Evolutionary conservation across 2,113 vertebrate species (phyloP).

Genomic region (Eira barbara): DNA sequence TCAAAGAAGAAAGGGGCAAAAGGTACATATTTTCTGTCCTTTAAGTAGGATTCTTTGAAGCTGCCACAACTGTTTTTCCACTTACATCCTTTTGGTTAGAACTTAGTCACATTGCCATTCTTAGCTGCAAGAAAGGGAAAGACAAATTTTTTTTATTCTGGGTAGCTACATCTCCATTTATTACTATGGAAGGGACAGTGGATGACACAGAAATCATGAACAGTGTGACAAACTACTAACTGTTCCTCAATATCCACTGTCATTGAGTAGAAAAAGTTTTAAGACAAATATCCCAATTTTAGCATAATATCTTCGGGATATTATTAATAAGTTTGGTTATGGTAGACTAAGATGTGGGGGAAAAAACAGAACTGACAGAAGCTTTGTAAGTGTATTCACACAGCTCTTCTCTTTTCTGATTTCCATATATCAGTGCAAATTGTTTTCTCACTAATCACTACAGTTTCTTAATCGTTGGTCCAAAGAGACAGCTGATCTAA

Average conservation of each 20-base stretch:
- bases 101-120: neutral
- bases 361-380: neutral
- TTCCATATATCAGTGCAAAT: neutral
- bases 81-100: neutral
- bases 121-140: neutral
- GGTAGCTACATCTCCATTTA: neutral
- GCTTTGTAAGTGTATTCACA: neutral
- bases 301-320: neutral
- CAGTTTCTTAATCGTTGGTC: constrained; percentile 5
- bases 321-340: neutral
- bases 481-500: neutral
- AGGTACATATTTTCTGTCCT: neutral
- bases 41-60: constrained; percentile 4
- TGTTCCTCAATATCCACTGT: no score
- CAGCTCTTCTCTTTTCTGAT: neutral
- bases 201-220: no score
- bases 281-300: neutral
- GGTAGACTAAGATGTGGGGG: neutral
- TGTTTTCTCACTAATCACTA: neutral
- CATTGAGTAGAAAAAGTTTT: neutral
- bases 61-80: neutral
- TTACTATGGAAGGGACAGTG: neutral
- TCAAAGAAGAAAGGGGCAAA: neutral
- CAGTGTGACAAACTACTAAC: no score
- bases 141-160: neutral